These are phyloP conservation scores for Latrodectus elegans DNA, from an alignment of 2,888 invertebrate genomes.

Conservation along the genomic window DNA sequence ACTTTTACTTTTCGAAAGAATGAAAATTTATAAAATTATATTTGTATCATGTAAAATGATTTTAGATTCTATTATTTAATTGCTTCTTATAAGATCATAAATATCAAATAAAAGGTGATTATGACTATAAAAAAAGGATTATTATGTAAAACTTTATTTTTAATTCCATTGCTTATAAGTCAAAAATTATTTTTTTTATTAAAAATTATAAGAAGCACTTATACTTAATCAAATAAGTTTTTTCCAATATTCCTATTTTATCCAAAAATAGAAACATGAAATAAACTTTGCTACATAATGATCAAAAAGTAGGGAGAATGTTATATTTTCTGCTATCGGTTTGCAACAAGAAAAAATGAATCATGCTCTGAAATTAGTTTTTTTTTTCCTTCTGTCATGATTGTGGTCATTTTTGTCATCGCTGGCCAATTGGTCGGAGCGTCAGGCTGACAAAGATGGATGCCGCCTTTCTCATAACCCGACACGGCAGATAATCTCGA, in stretches of 20 bases:
- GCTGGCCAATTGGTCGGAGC: conserved; percentile 21
- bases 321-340: not conserved
- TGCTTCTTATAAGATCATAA: too few species aligned
- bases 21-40: too few species aligned
- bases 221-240: not conserved
- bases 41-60: too few species aligned
- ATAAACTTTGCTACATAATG: too few species aligned
- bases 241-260: not conserved
- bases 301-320: not conserved
- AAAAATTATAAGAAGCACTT: too few species aligned
- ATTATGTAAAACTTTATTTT: too few species aligned
- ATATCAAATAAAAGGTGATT: too few species aligned
- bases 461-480: conserved; percentile 27
- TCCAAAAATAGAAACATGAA: not conserved
- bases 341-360: not conserved
- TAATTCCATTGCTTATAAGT: too few species aligned
- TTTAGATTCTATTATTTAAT: too few species aligned
- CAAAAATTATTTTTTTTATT: too few species aligned
- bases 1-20: too few species aligned
- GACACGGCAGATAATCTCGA: conserved; percentile 19
- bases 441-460: conserved; percentile 40
- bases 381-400: conserved; percentile 4
- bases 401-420: conserved; percentile 43
- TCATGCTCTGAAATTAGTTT: not conserved
- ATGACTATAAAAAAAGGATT: too few species aligned